Conservation (phyloP, 2,113 vertebrate species). For the Oncorhynchus tshawytscha region DNA sequence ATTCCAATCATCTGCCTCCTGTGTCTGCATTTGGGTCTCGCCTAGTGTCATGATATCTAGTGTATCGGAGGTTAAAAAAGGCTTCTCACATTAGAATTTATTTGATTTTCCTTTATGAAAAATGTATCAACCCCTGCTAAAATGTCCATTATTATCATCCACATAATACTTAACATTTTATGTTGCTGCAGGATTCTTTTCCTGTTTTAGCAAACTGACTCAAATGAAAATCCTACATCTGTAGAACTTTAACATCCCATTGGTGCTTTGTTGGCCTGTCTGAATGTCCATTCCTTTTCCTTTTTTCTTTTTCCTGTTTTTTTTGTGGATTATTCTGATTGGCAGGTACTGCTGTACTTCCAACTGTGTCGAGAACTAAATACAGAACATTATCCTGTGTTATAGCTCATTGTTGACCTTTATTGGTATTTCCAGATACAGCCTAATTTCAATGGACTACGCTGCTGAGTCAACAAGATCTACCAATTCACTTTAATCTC, state of each 20-base stretch:
- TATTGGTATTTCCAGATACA: slow-evolving; percentile 48
- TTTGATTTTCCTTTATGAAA: no score
- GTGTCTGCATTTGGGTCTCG: no score
- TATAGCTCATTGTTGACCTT: slow-evolving; percentile 51
- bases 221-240: no score
- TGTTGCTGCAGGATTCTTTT: no score
- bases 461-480: neutral
- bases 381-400: neutral
- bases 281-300: neutral
- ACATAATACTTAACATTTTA: no score
- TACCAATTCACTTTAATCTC: neutral
- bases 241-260: neutral
- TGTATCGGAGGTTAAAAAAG: no score
- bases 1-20: no score
- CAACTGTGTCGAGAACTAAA: neutral
- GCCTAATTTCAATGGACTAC: neutral
- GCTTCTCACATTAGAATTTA: no score
- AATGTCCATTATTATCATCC: no score
- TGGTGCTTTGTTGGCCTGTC: neutral
- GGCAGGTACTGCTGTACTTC: slow-evolving; percentile 13
- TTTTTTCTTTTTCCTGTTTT: neutral
- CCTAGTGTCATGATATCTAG: no score
- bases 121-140: no score
- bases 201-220: no score
- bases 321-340: slow-evolving; percentile 24